Evolutionary conservation across 2,888 invertebrate species (phyloP).

Genomic region (Archips crataeganus): DNA sequence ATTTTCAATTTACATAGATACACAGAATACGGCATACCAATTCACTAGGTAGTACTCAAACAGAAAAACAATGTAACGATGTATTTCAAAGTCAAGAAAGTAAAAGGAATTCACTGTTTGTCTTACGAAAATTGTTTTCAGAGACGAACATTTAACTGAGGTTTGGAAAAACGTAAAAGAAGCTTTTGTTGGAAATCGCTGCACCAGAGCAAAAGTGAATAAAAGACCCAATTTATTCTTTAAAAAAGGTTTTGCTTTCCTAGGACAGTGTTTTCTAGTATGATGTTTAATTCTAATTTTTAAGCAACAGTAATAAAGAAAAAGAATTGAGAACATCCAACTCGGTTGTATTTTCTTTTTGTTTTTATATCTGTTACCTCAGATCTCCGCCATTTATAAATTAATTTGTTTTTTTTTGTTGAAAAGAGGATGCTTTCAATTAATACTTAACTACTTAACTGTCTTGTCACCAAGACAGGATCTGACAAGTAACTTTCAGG

Average conservation of each 20-base stretch:
- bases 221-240: background rate
- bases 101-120: conserved; percentile 26
- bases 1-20: conserved; percentile 26
- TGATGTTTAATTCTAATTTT: background rate
- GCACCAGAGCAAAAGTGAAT: background rate
- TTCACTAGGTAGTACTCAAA: conserved; percentile 7
- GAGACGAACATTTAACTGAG: conserved; percentile 8
- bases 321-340: no score
- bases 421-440: no score
- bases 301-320: background rate
- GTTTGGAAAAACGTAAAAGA: background rate
- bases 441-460: no score
- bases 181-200: background rate
- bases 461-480: no score
- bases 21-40: conserved; percentile 19
- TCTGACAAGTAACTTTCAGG: no score
- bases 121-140: conserved; percentile 3
- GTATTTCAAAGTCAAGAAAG: conserved; percentile 18
- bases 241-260: background rate
- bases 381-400: no score
- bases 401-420: no score
- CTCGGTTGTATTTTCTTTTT: no score
- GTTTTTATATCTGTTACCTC: no score
- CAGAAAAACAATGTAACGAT: conserved; percentile 25
- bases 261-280: background rate